These are phyloP conservation scores for Chrysolina oricalcia DNA, from an alignment of 2,888 invertebrate genomes.

Conservation along the genomic window DNA sequence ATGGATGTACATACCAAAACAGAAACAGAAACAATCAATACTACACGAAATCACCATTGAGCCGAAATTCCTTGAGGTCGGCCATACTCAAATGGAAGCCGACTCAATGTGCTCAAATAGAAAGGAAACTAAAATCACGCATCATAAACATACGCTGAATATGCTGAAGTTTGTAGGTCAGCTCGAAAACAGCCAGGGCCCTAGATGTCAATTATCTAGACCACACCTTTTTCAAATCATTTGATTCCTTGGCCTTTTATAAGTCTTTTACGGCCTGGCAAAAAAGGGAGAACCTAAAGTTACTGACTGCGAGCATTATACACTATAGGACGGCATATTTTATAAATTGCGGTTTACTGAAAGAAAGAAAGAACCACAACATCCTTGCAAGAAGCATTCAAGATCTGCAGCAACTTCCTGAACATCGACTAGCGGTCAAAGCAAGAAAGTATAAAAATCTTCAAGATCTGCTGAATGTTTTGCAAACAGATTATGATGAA, in stretches of 20 bases:
- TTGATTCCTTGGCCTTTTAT: slow-evolving; percentile 37
- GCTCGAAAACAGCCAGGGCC: slow-evolving; percentile 1
- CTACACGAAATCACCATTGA: slow-evolving; percentile 13
- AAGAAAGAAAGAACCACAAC: neutral
- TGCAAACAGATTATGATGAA: slow-evolving; percentile 2
- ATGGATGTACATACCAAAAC: slow-evolving; percentile 26
- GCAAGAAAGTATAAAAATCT: neutral
- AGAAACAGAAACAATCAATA: slow-evolving; percentile 18
- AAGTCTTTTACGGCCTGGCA: slow-evolving; percentile 46
- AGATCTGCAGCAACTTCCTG: slow-evolving; percentile 11
- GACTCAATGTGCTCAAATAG: slow-evolving; percentile 23
- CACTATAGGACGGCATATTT: neutral
- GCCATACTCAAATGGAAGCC: slow-evolving; percentile 30
- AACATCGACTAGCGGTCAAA: slow-evolving; percentile 4
- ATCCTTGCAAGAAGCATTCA: slow-evolving; percentile 8
- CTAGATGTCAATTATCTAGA: slow-evolving; percentile 41
- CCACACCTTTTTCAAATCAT: slow-evolving; percentile 45
- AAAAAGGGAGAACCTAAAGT: slow-evolving; percentile 1
- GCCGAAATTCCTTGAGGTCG: slow-evolving; percentile 29
- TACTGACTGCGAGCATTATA: neutral
- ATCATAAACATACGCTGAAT: slow-evolving; percentile 25
- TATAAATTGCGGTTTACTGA: slow-evolving; percentile 7
- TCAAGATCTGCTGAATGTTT: slow-evolving; percentile 15
- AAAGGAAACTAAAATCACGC: neutral
- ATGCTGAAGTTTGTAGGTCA: neutral